Evolutionary conservation across 2,113 vertebrate genomes (phyloP).

Genomic region (Mobula hypostoma): DNA sequence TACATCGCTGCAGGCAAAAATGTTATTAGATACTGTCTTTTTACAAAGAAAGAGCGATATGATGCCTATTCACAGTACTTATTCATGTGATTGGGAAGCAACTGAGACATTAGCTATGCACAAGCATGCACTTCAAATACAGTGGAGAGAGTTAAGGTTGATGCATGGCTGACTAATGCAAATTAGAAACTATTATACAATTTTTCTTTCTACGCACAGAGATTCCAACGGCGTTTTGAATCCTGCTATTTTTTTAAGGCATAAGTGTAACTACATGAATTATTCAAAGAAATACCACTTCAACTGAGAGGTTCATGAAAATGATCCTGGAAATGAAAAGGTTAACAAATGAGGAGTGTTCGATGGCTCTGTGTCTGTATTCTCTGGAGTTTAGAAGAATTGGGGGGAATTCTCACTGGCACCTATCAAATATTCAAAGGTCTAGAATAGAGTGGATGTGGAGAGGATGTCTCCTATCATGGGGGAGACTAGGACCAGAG

Average conservation of each 20-base stretch:
- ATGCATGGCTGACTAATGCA: neutral
- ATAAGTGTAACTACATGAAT: conserved; percentile 55
- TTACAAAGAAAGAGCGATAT: neutral
- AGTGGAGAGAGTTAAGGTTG: too few relatives aligned
- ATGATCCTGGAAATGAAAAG: too few relatives aligned
- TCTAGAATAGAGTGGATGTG: too few relatives aligned
- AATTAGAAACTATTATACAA: neutral
- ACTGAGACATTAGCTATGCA: too few relatives aligned
- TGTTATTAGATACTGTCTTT: neutral
- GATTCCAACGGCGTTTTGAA: conserved; percentile 51
- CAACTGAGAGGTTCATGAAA: too few relatives aligned
- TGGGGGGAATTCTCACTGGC: too few relatives aligned
- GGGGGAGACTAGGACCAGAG: too few relatives aligned
- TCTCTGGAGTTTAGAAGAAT: too few relatives aligned
- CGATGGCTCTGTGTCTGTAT: too few relatives aligned
- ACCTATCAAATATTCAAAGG: too few relatives aligned
- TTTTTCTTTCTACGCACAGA: neutral
- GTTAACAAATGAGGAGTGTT: too few relatives aligned
- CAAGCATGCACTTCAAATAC: neutral
- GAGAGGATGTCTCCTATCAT: too few relatives aligned
- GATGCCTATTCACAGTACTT: neutral
- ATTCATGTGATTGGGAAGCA: neutral
- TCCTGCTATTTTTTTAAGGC: conserved; percentile 68
- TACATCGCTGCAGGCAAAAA: neutral
- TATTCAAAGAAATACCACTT: neutral